Conservation (phyloP, 1,140 invertebrate genomes). For the Drosophila sturtevanti region DNA sequence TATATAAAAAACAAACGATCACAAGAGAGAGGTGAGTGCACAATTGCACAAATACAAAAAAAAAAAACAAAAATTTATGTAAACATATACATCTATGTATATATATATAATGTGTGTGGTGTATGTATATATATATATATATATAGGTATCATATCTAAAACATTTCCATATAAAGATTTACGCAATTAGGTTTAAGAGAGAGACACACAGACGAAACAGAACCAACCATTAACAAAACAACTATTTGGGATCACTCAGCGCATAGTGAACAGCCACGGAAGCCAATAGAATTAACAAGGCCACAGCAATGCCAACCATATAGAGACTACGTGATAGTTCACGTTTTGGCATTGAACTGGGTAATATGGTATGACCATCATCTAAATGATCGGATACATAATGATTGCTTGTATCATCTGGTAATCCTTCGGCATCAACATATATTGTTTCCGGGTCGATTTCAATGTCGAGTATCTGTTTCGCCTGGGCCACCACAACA, state of each 20-base stretch:
- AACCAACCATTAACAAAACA: conserved; percentile 10
- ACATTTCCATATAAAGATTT: conserved; percentile 40
- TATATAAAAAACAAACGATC: conserved; percentile 75
- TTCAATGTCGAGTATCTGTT: conserved; percentile 76
- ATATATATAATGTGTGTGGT: conserved; percentile 31
- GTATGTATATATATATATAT: conserved; percentile 21
- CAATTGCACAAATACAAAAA: conserved; percentile 53
- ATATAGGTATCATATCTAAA: conserved; percentile 52
- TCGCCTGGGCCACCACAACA: conserved; percentile 72
- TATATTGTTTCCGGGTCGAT: conserved; percentile 63
- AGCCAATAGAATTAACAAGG: conserved; percentile 64
- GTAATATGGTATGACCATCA: conserved; percentile 17
- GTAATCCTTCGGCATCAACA: conserved; percentile 65
- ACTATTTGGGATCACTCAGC: conserved; percentile 40
- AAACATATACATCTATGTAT: conserved; percentile 23
- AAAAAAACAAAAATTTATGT: background rate
- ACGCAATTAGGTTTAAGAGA: conserved; percentile 16
- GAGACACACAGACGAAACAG: background rate
- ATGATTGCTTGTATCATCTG: conserved; percentile 52
- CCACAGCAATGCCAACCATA: conserved; percentile 72
- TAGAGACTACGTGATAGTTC: conserved; percentile 73
- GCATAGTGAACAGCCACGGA: conserved; percentile 67
- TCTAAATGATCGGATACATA: conserved; percentile 22
- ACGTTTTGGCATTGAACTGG: conserved; percentile 66
- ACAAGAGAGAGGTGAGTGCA: conserved; percentile 62